phyloP scores from a whole-genome alignment of 2,888 invertebrate species.

The Stenurella melanura region DNA sequence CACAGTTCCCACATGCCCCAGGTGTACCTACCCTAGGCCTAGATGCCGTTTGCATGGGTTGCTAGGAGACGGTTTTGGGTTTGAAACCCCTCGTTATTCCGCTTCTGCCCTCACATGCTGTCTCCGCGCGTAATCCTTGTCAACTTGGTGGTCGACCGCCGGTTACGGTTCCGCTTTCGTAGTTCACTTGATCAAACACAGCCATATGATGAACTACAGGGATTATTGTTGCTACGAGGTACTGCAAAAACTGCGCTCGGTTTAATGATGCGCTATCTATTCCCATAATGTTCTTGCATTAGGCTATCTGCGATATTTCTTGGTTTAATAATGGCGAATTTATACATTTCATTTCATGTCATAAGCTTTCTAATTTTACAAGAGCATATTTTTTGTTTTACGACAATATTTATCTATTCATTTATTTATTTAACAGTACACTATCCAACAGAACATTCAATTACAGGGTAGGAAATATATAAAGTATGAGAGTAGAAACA shows the following conservation, averaged over 20 bases:
- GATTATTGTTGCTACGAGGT: constrained; percentile 8
- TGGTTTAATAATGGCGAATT: no score
- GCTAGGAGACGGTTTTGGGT: constrained; percentile 62
- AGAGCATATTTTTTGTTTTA: no score
- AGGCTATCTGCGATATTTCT: no score
- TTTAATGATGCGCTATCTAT: neutral
- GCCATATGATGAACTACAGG: constrained; percentile 52
- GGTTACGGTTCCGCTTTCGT: constrained; percentile 53
- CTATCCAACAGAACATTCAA: no score
- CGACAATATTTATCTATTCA: no score
- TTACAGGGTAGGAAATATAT: no score
- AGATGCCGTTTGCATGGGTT: constrained; percentile 67
- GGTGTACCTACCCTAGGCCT: constrained; percentile 51
- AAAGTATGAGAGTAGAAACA: no score
- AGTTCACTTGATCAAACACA: constrained; percentile 55
- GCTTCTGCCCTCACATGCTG: constrained; percentile 32
- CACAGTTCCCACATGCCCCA: constrained; percentile 46
- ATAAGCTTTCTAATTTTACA: no score
- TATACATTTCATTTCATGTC: no score
- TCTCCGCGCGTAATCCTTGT: constrained; percentile 53
- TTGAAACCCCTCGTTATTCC: constrained; percentile 54
- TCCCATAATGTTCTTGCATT: no score
- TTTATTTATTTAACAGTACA: no score
- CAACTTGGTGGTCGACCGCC: constrained; percentile 56
- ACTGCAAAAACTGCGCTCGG: neutral